phyloP scores from a whole-genome alignment of 1,140 invertebrate genomes.

The Euwallacea fornicatus region DNA sequence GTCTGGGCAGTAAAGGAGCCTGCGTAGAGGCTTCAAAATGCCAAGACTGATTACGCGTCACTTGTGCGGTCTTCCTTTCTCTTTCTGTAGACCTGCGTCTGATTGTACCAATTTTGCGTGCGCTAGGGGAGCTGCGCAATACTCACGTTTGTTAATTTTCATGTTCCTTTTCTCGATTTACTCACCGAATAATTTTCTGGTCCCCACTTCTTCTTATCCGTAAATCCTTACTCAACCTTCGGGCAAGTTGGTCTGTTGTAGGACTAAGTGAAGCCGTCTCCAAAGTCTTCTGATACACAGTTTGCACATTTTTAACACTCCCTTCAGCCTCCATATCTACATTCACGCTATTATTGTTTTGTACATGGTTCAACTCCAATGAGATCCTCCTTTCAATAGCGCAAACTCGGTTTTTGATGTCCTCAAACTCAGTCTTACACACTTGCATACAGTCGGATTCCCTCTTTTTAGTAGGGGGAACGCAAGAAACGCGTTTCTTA shows the following conservation, averaged over 20 bases:
- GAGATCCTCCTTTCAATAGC: conserved; percentile 68
- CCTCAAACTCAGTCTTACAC: conserved; percentile 72
- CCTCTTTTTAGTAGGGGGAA: conserved; percentile 18
- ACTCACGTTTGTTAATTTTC: no score
- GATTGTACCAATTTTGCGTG: conserved; percentile 75
- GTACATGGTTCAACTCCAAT: conserved; percentile 64
- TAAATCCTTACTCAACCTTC: conserved; percentile 68
- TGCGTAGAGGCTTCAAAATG: conserved; percentile 25
- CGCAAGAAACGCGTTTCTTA: conserved; percentile 44
- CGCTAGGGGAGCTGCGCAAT: conserved; percentile 65
- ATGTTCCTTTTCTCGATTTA: neutral
- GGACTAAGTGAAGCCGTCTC: conserved; percentile 64
- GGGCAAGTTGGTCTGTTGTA: conserved; percentile 69
- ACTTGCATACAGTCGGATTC: conserved; percentile 67
- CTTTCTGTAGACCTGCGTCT: conserved; percentile 66
- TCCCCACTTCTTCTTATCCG: conserved; percentile 70
- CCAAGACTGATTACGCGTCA: conserved; percentile 51
- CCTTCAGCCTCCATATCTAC: conserved; percentile 34
- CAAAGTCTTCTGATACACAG: conserved; percentile 71
- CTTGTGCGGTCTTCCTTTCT: conserved; percentile 41
- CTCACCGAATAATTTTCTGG: conserved; percentile 67
- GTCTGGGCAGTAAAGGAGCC: conserved; percentile 23
- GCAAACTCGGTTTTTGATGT: conserved; percentile 71
- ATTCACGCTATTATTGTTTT: conserved; percentile 35
- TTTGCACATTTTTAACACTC: conserved; percentile 61